Evolutionary conservation across 2,113 vertebrate species (phyloP).

Genomic region (Typhlomys cinereus): DNA sequence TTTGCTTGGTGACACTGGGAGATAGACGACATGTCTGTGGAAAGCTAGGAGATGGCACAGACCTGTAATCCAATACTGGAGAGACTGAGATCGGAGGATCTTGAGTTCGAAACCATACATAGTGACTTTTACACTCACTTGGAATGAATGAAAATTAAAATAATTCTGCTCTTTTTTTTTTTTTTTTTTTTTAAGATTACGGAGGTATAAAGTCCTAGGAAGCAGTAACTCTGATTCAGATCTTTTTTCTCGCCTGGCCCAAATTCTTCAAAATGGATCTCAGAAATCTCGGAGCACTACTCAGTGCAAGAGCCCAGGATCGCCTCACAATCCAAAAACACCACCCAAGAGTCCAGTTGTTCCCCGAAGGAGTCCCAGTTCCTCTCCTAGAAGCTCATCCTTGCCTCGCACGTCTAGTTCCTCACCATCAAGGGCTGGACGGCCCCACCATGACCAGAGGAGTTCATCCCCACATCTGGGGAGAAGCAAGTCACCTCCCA

Average conservation of each 20-base stretch:
- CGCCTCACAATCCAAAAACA: constrained; percentile 91
- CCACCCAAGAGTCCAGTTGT: constrained; percentile 92
- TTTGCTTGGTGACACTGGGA: not conserved
- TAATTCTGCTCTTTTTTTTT: constrained; percentile 80
- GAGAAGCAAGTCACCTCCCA: constrained; percentile 96
- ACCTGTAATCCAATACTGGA: not conserved
- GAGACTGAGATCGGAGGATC: not conserved
- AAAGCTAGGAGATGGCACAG: not conserved
- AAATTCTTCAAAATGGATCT: constrained; percentile 95
- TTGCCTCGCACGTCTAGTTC: constrained; percentile 97
- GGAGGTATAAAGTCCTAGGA: constrained; percentile 94
- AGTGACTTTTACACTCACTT: constrained; percentile 22
- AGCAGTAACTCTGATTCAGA: constrained; percentile 96
- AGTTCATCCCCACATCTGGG: constrained; percentile 90
- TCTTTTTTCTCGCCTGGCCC: constrained; percentile 95
- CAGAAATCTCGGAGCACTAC: constrained; percentile 87
- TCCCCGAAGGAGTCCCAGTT: constrained; percentile 95
- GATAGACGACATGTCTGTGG: not conserved
- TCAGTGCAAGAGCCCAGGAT: constrained; percentile 88
- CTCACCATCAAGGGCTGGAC: constrained; percentile 93
- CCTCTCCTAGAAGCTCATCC: constrained; percentile 95
- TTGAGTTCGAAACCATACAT: not conserved
- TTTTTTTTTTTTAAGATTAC: constrained; percentile 86
- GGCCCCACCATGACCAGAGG: constrained; percentile 90
- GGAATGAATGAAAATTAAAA: constrained; percentile 69